These are phyloP conservation scores for Epinotia demarniana DNA, from an alignment of 2,888 invertebrate species.

Conservation along the genomic window DNA sequence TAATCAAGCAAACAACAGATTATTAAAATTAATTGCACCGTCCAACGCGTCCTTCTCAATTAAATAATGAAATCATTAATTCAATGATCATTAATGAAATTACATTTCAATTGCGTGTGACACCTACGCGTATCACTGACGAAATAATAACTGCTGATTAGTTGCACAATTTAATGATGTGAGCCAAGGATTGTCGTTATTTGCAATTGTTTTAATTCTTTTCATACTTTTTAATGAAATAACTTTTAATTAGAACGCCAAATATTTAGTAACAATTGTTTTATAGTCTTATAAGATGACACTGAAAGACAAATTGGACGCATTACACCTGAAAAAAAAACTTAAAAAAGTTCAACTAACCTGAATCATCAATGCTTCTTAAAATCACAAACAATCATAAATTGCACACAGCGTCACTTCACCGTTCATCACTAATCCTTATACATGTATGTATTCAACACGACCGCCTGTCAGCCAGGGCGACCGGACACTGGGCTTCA, in stretches of 20 bases:
- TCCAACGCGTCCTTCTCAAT: conserved; percentile 14
- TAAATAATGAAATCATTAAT: conserved; percentile 57
- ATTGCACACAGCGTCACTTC: conserved; percentile 74
- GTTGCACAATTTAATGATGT: conserved; percentile 53
- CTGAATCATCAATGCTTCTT: conserved; percentile 82
- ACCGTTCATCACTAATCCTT: conserved; percentile 79
- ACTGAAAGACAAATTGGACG: neutral
- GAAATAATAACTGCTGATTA: conserved; percentile 58
- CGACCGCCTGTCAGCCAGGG: conserved; percentile 78
- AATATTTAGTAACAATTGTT: neutral
- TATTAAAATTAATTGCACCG: conserved; percentile 32
- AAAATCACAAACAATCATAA: conserved; percentile 73
- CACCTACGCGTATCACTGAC: conserved; percentile 60
- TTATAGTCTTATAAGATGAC: conserved; percentile 10
- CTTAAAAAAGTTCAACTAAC: conserved; percentile 61
- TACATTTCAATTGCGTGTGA: conserved; percentile 60
- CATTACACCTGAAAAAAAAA: conserved; percentile 12
- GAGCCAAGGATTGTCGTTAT: conserved; percentile 46
- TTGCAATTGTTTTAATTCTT: conserved; percentile 51
- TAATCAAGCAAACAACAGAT: conserved; percentile 9
- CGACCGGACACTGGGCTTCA: conserved; percentile 82
- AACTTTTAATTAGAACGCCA: neutral
- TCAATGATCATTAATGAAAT: conserved; percentile 57
- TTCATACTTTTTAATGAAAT: conserved; percentile 8
- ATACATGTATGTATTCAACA: conserved; percentile 65